Evolutionary conservation across 2,888 invertebrate species (phyloP), one percentile per base, ranked within the genome.

Genomic region (Cremastinae sp.): DNA sequence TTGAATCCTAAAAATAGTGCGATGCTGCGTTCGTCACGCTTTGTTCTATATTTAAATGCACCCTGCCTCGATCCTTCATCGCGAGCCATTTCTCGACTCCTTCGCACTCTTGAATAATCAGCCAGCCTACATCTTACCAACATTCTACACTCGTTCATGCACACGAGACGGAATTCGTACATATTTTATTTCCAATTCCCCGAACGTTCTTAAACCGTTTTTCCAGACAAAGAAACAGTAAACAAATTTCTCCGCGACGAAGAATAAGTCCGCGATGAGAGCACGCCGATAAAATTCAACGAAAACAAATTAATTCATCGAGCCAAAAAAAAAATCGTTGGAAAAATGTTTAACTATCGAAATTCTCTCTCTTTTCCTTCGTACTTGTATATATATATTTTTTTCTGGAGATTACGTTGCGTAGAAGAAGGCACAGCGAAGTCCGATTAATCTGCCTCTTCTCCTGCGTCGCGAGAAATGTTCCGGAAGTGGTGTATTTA

Each of bases 401-500:
- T 41, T 41, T 2, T 9, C 10, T 5, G 2, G 41, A 43, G 58
- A 43, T 58, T 58, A 20, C 14, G 10, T 18, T 53, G 28, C 28
- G 28, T 43, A 58, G 22, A 20, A 64, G 20, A 12, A 8, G 36
- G 62, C 51, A 64, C n/a, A 36, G 36, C 18, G 14, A 10, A 47
- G 14, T 16, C 22, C 59, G 74, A 74, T 74, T 74, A 65, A 64
- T 64, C 64, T 64, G 14, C 16, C n/a, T 34, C 20, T 49, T 51
- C 38, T 28, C 12, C 16, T 12, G 53, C 20, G 49, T 69, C 47
- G 41, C 9, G 8, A 20, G 18, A 7, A 41, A 58, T 56, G 59
- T 79, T 72, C 69, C 74, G 78, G 75, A 79, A 79, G 77, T 77
- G 75, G 77, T 75, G 69, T 75, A 79, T 78, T 66, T 78, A 78